Evolutionary conservation across 2,888 invertebrate genomes (phyloP).

Genomic region (Tricholauxania praeusta): DNA sequence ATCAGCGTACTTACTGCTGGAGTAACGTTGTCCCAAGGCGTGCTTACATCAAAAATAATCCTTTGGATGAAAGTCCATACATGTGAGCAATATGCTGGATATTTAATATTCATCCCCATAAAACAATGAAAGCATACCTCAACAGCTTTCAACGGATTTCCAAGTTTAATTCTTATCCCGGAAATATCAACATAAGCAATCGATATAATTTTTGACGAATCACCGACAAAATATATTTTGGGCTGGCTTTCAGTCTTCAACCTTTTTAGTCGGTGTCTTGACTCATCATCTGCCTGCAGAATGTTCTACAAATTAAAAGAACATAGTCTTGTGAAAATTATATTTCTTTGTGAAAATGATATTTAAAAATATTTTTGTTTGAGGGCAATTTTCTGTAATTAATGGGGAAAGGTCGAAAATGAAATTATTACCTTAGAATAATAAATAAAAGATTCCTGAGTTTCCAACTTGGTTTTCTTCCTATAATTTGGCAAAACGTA

Average conservation of each 20-base stretch:
- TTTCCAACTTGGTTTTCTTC: conserved; percentile 34
- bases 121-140: conserved; percentile 33
- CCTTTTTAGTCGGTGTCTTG: too few relatives aligned
- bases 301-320: too few relatives aligned
- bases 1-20: conserved; percentile 29
- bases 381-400: too few relatives aligned
- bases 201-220: neutral
- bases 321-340: too few relatives aligned
- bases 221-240: too few relatives aligned
- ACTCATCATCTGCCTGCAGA: too few relatives aligned
- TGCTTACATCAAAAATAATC: conserved; percentile 25
- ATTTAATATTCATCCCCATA: conserved; percentile 28
- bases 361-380: too few relatives aligned
- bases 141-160: conserved; percentile 32
- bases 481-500: conserved; percentile 35
- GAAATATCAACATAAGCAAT: conserved; percentile 23
- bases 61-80: conserved; percentile 32
- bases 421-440: conserved; percentile 31
- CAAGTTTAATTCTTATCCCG: conserved; percentile 17
- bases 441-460: conserved; percentile 39
- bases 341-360: too few relatives aligned
- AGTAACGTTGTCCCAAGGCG: conserved; percentile 12
- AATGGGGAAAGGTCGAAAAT: too few relatives aligned
- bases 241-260: too few relatives aligned
- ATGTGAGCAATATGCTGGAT: conserved; percentile 18